A percentile compares a stretch with the other conserved stretches of the same genome.
Evolutionary conservation across 2,113 vertebrate species (phyloP).

Genomic region (Cnemophilus loriae): DNA sequence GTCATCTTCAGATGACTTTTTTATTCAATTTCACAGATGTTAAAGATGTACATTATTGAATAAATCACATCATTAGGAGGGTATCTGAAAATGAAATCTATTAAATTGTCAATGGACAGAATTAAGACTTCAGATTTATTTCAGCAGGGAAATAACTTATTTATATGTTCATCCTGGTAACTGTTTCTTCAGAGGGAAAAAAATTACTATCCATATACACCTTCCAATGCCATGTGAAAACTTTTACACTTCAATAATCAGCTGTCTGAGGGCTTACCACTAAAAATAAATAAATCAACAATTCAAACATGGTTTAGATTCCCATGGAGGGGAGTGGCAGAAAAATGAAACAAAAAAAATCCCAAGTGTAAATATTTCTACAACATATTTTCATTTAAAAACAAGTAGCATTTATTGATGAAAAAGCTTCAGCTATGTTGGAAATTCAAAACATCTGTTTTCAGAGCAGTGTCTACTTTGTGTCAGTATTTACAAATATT

Average conservation of each 20-base stretch:
- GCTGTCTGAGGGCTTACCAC: not conserved
- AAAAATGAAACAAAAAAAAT: not conserved
- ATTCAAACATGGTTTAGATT: conserved; percentile 33
- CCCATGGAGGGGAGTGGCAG: not conserved
- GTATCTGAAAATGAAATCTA: not conserved
- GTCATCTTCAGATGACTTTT: not conserved
- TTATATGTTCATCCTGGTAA: not conserved
- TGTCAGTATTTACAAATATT: not conserved
- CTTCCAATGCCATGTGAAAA: conserved; percentile 42
- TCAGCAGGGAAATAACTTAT: not conserved
- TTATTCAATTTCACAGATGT: not conserved
- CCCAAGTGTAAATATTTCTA: not conserved
- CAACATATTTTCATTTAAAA: not conserved
- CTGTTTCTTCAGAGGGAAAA: not conserved
- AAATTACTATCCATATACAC: not conserved
- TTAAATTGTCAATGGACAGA: not conserved
- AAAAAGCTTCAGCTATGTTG: not conserved
- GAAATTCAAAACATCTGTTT: not conserved
- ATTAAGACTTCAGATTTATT: not conserved
- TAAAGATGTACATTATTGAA: not conserved
- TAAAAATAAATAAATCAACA: conserved; percentile 50
- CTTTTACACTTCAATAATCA: conserved; percentile 54
- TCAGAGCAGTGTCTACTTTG: not conserved
- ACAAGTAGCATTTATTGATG: not conserved
- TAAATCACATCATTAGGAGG: not conserved